Evolutionary conservation across 2,797 vertebrate genomes (phyloP), one percentile per base, ranked within the genome.

Genomic region (Cyprinella venusta): DNA sequence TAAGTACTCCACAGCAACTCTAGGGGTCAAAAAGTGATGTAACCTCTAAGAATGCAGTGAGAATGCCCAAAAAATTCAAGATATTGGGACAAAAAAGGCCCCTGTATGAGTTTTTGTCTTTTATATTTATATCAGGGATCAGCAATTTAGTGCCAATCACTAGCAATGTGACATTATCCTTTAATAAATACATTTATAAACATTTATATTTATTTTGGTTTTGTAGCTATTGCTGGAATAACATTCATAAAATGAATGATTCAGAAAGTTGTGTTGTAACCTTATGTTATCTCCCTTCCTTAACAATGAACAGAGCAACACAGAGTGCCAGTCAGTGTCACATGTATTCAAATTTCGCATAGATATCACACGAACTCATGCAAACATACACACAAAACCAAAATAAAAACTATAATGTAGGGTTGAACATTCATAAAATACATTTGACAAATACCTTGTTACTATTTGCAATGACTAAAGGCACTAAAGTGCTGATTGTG

Each of bases 271-370:
- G 2, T 16, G 24, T 63, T 30, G 59, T 30, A 63, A 30, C 59
- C 61, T 63, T 63, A 8, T 8, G 6, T 63, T 7, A 63, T 30
- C 61, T 30, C 26, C 15, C 26, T 63, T 6, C 15, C 26, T 63
- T 30, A 16, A 36, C 71, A 61, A 26, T 10, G 56, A 65, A 85
- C 76, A 85, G 83, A 83, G 42, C 67, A 79, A 69, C 69, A 36
- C 63, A 36, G 48, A 12, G 45, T 54, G 64, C 76, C 80, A 67
- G 76, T 77, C 79, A 65, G 65, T 61, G 78, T 70, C 75, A 78
- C 61, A 75, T 74, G 50, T 8, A 59, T 24, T 30, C 24, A 26
- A 26, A 70, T 70, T 16, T 26, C 42, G 48, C 2, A 26, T 45
- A 15, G 4, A 69, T 48, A 16, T 45, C 8, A 19, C 67, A 69